Evolutionary conservation across 2,113 vertebrate genomes (phyloP), one percentile per base, ranked within the genome.

Genomic region (Bubo scandiacus): DNA sequence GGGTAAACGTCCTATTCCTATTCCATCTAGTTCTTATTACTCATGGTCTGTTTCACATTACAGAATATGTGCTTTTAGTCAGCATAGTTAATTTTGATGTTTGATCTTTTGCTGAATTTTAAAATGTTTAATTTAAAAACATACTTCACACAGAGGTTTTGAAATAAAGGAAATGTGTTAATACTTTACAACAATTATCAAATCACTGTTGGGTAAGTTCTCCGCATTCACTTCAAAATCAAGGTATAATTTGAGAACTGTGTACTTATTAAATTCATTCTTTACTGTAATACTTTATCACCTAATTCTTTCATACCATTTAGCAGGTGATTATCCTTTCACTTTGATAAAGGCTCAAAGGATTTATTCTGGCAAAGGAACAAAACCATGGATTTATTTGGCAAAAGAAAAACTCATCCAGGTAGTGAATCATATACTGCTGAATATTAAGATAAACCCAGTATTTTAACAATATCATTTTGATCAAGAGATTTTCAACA

Each of bases 261-360:
- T 65, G 58, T 74, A 92, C 62, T 93, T 94, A 95, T 32, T 81
- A 89, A 96, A 93, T 87, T 95, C 5, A 87, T 73, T 95, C 72
- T 93, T 83, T 89, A 70, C 59, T 81, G 68, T 63, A 94, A 84
- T 65, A 85, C 87, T 95, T 97, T 95, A 93, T 87, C 90, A 94
- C 73, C 83, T 68, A 95, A 84, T 97, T 96, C 54, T 92, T 94
- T 88, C 80, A 49, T 62, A 91, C 45, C 11, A 22, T 87, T 92
- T 95, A 95, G 87, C 54, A 92, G 62, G 75, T 92, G 94, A 95
- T 92, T 97, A 93, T 49, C 61, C 82, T 90, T 96, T 97, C 78
- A 91, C 92, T 96, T 95, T 95, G 95, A 94, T 96, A 97, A 95
- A 95, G 43, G 65, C 93, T 96, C 94, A 94, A 91, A 97, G 86